A percentile compares a stretch with the other conserved stretches of the same genome.
Evolutionary conservation across 1,140 invertebrate genomes (phyloP).

Genomic region (Panulirus ornatus): DNA sequence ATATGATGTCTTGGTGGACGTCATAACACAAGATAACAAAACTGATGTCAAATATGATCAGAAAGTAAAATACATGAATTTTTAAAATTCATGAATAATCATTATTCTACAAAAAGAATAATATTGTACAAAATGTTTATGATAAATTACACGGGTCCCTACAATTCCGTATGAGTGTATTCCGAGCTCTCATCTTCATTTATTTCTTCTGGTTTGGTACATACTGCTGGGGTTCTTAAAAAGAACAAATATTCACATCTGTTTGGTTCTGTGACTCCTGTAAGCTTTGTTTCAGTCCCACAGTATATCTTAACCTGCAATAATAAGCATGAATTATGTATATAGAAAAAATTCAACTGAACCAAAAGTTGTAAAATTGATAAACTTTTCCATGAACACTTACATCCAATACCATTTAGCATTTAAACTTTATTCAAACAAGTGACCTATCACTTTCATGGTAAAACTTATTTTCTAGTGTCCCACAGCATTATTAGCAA

Average conservation of each 20-base stretch:
- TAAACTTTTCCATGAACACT: background rate
- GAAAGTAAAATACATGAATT: slow-evolving; percentile 21
- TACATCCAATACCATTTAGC: background rate
- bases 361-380: background rate
- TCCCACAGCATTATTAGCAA: too few relatives aligned
- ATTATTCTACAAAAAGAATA: background rate
- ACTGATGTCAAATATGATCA: background rate
- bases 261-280: slow-evolving; percentile 37
- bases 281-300: slow-evolving; percentile 35
- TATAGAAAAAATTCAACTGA: background rate
- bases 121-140: background rate
- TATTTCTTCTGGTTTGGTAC: slow-evolving; percentile 31
- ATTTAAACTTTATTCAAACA: background rate
- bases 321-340: background rate
- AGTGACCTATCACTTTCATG: too few relatives aligned
- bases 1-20: background rate
- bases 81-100: background rate
- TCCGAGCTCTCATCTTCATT: background rate
- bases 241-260: slow-evolving; percentile 47
- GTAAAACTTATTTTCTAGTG: too few relatives aligned
- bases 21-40: background rate
- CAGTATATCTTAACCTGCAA: slow-evolving; percentile 41
- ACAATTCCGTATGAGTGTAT: slow-evolving; percentile 32
- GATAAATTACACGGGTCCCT: background rate
- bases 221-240: slow-evolving; percentile 16